Conservation (phyloP, 92 coral and sea anemone species). For the Porites divaricata region DNA sequence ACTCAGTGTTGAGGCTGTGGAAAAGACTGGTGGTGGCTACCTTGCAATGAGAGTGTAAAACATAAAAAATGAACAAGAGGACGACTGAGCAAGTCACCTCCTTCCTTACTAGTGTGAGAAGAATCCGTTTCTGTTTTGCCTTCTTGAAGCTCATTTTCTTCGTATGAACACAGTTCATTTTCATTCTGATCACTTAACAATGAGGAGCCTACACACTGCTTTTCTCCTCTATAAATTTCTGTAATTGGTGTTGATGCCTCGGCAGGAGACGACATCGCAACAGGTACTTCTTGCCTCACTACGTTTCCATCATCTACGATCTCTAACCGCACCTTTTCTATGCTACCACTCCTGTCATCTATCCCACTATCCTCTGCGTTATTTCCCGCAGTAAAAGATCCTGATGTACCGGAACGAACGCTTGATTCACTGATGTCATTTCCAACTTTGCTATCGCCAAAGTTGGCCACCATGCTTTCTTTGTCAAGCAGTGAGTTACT, state of each 20-base stretch:
- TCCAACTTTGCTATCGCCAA: slow-evolving; percentile 37
- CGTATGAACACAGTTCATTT: neutral
- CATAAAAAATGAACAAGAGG: too few species aligned
- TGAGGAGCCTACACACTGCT: neutral
- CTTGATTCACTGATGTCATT: slow-evolving; percentile 31
- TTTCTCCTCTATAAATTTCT: neutral
- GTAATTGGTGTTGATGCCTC: neutral
- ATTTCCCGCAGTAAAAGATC: slow-evolving; percentile 2
- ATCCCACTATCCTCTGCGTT: slow-evolving; percentile 71
- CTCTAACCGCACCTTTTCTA: slow-evolving; percentile 48
- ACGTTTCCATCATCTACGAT: neutral
- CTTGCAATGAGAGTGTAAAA: too few species aligned
- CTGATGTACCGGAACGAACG: slow-evolving; percentile 12
- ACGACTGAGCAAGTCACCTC: neutral
- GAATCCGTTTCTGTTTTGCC: neutral
- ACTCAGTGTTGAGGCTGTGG: too few species aligned
- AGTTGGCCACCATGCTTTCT: slow-evolving; percentile 49
- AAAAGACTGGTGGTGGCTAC: too few species aligned
- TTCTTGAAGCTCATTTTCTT: neutral
- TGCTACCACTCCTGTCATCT: slow-evolving; percentile 48
- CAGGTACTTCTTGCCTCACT: neutral
- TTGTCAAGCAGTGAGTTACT: slow-evolving; percentile 25
- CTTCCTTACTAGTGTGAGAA: neutral
- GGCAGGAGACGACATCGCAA: slow-evolving; percentile 20
- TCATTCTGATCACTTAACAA: neutral